Evolutionary conservation across 2,113 vertebrate genomes (phyloP).

Genomic region (Lanius collurio): DNA sequence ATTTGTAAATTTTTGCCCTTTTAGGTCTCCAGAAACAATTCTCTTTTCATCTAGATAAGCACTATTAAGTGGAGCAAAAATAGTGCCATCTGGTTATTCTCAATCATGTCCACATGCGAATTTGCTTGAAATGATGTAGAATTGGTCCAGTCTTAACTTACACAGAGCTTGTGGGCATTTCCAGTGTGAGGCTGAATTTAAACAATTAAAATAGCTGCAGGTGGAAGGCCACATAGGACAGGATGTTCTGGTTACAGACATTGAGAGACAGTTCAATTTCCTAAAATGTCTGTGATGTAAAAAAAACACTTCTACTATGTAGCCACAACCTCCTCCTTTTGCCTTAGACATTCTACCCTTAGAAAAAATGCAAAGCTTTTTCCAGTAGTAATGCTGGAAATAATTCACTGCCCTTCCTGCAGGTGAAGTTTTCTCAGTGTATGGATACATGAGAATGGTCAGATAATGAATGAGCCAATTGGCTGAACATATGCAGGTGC

Average conservation of each 20-base stretch:
- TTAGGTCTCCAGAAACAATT: not conserved
- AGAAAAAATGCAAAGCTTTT: not conserved
- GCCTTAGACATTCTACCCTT: not conserved
- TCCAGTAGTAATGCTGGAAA: not conserved
- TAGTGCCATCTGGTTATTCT: not conserved
- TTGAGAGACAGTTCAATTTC: not conserved
- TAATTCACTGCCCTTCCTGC: not conserved
- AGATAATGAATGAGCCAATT: constrained; percentile 30
- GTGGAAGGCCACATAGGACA: not conserved
- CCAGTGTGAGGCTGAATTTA: not conserved
- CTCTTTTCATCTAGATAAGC: not conserved
- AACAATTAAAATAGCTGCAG: not conserved
- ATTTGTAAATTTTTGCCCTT: not conserved
- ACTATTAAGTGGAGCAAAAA: not conserved
- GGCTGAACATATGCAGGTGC: constrained; percentile 48
- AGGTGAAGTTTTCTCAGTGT: not conserved
- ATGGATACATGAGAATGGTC: not conserved
- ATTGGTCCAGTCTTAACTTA: not conserved
- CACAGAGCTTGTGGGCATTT: not conserved
- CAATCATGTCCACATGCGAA: not conserved
- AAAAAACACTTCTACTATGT: not conserved
- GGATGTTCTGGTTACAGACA: not conserved
- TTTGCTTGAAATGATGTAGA: not conserved
- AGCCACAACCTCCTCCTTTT: not conserved
- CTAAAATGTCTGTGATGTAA: not conserved